Evolutionary conservation across 2,113 vertebrate species (phyloP).

Genomic region (Pomatorhinus ruficollis): DNA sequence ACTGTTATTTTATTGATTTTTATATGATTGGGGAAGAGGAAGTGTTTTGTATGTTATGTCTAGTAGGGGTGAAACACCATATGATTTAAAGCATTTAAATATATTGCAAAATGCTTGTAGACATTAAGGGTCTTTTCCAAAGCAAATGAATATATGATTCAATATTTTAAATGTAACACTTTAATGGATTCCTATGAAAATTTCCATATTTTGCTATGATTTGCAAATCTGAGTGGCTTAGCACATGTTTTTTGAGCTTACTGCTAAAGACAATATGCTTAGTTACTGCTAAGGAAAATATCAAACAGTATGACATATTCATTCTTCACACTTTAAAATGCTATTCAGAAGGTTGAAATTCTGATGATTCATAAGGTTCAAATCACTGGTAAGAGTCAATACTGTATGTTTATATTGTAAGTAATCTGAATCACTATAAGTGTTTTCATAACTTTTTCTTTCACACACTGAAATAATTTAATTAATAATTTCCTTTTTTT

Average conservation of each 20-base stretch:
- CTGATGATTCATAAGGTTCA: neutral
- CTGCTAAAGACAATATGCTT: neutral
- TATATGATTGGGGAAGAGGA: neutral
- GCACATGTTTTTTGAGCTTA: neutral
- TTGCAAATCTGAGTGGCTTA: neutral
- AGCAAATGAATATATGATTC: neutral
- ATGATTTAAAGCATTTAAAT: neutral
- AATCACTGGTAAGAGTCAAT: neutral
- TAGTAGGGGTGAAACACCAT: neutral
- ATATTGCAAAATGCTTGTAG: neutral
- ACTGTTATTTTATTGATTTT: neutral
- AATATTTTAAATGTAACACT: neutral
- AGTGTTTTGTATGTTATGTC: neutral
- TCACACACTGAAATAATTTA: neutral
- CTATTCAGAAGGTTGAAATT: neutral
- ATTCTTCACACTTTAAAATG: neutral
- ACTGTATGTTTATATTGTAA: neutral
- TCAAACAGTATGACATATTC: neutral
- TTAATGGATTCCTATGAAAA: neutral
- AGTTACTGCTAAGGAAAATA: neutral
- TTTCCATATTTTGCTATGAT: neutral
- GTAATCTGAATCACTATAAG: neutral
- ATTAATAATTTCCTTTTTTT: neutral
- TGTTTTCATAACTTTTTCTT: neutral
- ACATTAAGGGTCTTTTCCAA: neutral